These are phyloP conservation scores for Chesias legatella DNA, from an alignment of 2,888 invertebrate genomes.

Conservation along the genomic window DNA sequence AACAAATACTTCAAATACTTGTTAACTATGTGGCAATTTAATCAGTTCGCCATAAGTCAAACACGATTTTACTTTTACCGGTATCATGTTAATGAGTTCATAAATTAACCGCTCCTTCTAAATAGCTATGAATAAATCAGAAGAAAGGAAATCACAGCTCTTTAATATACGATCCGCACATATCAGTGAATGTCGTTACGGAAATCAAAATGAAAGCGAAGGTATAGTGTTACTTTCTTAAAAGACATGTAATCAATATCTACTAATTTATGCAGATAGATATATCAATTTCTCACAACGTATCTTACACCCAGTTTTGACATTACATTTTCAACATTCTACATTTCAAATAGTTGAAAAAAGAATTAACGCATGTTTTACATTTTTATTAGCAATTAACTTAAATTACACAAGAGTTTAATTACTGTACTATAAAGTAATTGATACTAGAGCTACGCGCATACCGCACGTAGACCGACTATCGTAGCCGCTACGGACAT, in stretches of 20 bases:
- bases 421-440: conserved; percentile 8
- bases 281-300: conserved; percentile 5
- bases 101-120: neutral
- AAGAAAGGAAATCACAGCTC: conserved; percentile 16
- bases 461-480: conserved; percentile 30
- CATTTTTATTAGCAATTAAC: conserved; percentile 9
- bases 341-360: neutral
- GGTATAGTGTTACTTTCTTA: conserved; percentile 18
- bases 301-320: conserved; percentile 6
- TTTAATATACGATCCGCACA: neutral
- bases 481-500: conserved; percentile 42
- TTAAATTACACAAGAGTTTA: conserved; percentile 7
- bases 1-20: too few species aligned
- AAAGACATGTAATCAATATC: conserved; percentile 22
- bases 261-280: conserved; percentile 15
- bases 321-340: conserved; percentile 7
- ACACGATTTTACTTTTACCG: too few species aligned
- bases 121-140: conserved; percentile 8
- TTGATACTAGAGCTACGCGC: conserved; percentile 16
- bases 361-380: conserved; percentile 1
- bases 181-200: conserved; percentile 3
- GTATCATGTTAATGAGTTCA: too few species aligned
- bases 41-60: too few species aligned
- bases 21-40: too few species aligned
- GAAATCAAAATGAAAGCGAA: conserved; percentile 22